Percentiles rank a stretch among this genome's conserved stretches.
Conservation (phyloP, 2,113 vertebrate species). For the Ictalurus punctatus region DNA sequence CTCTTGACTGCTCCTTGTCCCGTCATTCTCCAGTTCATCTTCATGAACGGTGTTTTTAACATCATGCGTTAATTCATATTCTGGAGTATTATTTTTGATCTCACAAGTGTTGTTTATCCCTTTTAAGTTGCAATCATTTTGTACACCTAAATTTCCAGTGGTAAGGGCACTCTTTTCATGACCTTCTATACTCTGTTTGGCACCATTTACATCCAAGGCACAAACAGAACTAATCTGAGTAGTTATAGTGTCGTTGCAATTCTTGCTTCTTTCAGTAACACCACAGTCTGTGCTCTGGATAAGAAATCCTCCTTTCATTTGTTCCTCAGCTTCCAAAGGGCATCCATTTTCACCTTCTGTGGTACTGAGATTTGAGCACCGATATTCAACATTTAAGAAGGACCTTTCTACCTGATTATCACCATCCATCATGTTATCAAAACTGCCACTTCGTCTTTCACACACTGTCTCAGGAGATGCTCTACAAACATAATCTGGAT, state of each 20-base stretch:
- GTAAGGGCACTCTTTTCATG: neutral
- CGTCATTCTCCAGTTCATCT: neutral
- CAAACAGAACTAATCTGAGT: neutral
- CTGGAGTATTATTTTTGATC: neutral
- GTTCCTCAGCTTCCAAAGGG: slow-evolving; percentile 36
- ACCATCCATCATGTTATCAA: neutral
- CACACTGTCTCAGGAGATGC: neutral
- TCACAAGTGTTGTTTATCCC: neutral
- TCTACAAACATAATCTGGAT: neutral
- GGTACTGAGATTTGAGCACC: slow-evolving; percentile 19
- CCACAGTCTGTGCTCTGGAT: slow-evolving; percentile 1
- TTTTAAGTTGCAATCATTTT: slow-evolving; percentile 9
- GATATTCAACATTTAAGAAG: slow-evolving; percentile 4
- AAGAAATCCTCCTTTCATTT: neutral
- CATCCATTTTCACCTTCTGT: neutral
- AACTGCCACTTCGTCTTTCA: neutral
- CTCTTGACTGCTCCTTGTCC: slow-evolving; percentile 8
- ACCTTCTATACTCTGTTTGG: neutral
- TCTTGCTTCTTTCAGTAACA: slow-evolving; percentile 4
- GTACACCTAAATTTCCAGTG: neutral
- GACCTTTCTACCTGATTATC: neutral
- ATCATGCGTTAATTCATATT: slow-evolving; percentile 24
- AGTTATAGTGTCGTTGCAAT: neutral
- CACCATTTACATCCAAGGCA: slow-evolving; percentile 25
- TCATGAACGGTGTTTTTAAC: neutral